Evolutionary conservation across 2,113 vertebrate genomes (phyloP).

Genomic region (Daubentonia madagascariensis): DNA sequence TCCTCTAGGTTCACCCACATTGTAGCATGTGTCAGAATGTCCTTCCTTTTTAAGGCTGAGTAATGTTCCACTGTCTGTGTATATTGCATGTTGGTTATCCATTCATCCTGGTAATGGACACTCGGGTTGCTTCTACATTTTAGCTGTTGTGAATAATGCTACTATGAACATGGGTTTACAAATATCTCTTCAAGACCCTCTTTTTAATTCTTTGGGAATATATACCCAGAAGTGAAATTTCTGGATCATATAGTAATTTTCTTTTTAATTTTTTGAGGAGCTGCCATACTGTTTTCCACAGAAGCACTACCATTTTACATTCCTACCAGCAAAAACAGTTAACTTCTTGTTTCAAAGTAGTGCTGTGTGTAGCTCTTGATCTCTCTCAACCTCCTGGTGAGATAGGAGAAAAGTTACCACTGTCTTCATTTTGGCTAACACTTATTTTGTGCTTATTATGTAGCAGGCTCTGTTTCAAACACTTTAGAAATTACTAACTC

Average conservation of each 20-base stretch:
- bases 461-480: not conserved
- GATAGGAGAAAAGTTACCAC: not conserved
- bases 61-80: not conserved
- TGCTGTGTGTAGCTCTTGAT: not conserved
- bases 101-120: not conserved
- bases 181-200: not conserved
- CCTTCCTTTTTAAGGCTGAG: not conserved
- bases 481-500: not conserved
- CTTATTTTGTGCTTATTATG: not conserved
- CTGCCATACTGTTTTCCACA: not conserved
- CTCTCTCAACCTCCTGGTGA: not conserved
- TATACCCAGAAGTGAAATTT: not conserved
- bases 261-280: not conserved
- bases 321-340: not conserved
- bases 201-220: not conserved
- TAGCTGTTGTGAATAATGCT: not conserved
- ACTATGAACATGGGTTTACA: not conserved
- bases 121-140: not conserved
- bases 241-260: not conserved
- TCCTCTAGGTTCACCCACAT: not conserved
- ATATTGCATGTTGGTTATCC: not conserved
- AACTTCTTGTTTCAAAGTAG: not conserved
- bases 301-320: not conserved
- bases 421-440: not conserved
- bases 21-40: not conserved